Evolutionary conservation across 2,113 vertebrate species (phyloP).

Genomic region (Nestor notabilis): DNA sequence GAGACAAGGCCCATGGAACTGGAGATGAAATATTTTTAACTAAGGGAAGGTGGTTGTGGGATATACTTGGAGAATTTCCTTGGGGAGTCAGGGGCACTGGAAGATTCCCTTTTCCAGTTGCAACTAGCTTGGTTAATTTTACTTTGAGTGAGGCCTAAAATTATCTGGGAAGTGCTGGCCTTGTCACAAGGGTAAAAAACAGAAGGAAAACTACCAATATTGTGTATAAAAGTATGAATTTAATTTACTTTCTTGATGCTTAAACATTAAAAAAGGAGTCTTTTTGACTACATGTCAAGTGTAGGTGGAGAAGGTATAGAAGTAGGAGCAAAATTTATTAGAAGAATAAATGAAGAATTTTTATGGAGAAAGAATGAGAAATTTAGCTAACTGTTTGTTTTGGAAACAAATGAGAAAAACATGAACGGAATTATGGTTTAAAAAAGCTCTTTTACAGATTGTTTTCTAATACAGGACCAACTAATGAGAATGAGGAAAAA

Average conservation of each 20-base stretch:
- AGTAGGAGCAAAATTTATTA: not conserved
- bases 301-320: not conserved
- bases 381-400: not conserved
- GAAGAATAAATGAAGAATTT: not conserved
- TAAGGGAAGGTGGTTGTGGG: not conserved
- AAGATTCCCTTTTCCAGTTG: not conserved
- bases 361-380: not conserved
- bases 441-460: not conserved
- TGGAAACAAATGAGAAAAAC: not conserved
- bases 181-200: not conserved
- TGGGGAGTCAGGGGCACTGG: not conserved
- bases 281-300: not conserved
- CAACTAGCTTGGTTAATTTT: not conserved
- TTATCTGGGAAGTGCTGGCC: not conserved
- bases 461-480: not conserved
- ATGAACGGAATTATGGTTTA: not conserved
- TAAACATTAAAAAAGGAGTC: not conserved
- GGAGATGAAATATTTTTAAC: conserved; percentile 50
- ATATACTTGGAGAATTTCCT: conserved; percentile 13
- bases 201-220: not conserved
- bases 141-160: not conserved
- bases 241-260: not conserved
- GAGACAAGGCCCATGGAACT: not conserved
- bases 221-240: not conserved
- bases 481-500: not conserved